phyloP scores from a whole-genome alignment of 2,888 invertebrate genomes.

The Thecocarcelia acutangulata region DNA sequence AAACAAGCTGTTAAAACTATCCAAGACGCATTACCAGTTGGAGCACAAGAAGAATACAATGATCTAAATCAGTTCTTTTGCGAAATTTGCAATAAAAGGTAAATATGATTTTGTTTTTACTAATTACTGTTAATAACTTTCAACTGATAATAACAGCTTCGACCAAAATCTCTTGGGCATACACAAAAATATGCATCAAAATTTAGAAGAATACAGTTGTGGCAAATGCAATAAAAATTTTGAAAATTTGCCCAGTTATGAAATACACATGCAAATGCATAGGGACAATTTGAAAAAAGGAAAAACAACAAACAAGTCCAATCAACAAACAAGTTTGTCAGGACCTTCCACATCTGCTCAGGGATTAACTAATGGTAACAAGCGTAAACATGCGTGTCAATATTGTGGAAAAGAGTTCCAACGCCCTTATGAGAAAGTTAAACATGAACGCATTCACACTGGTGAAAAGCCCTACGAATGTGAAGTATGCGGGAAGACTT shows the following conservation, averaged over 20 bases:
- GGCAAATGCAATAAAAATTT: slow-evolving; percentile 88
- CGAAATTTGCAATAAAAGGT: slow-evolving; percentile 83
- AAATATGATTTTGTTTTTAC: background rate
- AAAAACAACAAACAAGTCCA: background rate
- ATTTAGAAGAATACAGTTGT: slow-evolving; percentile 84
- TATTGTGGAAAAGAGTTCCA: slow-evolving; percentile 88
- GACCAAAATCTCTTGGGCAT: slow-evolving; percentile 79
- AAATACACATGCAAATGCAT: slow-evolving; percentile 89
- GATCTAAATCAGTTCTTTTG: slow-evolving; percentile 82
- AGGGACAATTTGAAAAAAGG: slow-evolving; percentile 69
- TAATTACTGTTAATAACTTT: background rate
- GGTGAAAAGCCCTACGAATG: slow-evolving; percentile 91
- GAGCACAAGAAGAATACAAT: slow-evolving; percentile 76
- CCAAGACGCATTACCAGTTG: slow-evolving; percentile 78
- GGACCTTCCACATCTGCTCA: slow-evolving; percentile 58
- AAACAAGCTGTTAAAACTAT: slow-evolving; percentile 83
- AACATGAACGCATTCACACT: slow-evolving; percentile 92
- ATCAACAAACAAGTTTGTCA: background rate
- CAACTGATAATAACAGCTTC: slow-evolving; percentile 71
- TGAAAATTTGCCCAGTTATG: slow-evolving; percentile 84
- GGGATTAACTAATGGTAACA: slow-evolving; percentile 49
- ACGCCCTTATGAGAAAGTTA: slow-evolving; percentile 90
- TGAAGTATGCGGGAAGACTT: slow-evolving; percentile 90
- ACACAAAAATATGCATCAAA: slow-evolving; percentile 87
- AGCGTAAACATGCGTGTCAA: slow-evolving; percentile 85